A percentile compares a stretch with the other conserved stretches of the same genome.
Conservation (phyloP, 2,113 vertebrate genomes). For the Himantopus leucocephalus region DNA sequence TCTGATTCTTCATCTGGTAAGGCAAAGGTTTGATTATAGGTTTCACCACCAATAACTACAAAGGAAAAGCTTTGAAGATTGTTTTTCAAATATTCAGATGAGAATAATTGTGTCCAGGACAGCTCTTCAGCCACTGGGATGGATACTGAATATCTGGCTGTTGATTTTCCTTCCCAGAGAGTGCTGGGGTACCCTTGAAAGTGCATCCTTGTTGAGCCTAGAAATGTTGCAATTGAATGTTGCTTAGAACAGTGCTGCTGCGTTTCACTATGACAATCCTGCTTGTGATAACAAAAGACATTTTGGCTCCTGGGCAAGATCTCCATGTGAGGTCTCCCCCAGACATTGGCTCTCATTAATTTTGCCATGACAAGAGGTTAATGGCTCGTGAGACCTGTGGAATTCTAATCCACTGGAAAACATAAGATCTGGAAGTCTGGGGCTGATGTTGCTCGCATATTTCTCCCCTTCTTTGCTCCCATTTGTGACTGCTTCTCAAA, state of each 20-base stretch:
- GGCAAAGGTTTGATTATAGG: background rate
- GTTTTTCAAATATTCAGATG: background rate
- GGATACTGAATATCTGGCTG: background rate
- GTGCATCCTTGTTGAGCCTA: background rate
- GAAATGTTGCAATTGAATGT: background rate
- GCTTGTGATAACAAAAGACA: background rate
- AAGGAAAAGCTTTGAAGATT: background rate
- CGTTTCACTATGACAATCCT: background rate
- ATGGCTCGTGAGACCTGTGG: background rate
- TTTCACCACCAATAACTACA: background rate
- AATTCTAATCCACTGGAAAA: background rate
- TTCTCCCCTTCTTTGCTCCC: background rate
- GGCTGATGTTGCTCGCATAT: background rate
- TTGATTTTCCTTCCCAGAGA: background rate
- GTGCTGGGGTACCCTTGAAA: background rate
- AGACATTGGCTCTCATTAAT: background rate
- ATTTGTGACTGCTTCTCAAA: background rate
- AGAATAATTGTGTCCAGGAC: background rate
- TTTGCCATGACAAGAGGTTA: background rate
- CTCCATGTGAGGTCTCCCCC: background rate
- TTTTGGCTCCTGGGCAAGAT: background rate
- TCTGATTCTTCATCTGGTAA: background rate
- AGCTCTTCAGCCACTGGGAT: background rate
- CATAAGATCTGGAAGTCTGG: background rate
- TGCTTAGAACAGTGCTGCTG: background rate